Evolutionary conservation across 2,113 vertebrate species (phyloP).

Genomic region (Anoura caudifer): DNA sequence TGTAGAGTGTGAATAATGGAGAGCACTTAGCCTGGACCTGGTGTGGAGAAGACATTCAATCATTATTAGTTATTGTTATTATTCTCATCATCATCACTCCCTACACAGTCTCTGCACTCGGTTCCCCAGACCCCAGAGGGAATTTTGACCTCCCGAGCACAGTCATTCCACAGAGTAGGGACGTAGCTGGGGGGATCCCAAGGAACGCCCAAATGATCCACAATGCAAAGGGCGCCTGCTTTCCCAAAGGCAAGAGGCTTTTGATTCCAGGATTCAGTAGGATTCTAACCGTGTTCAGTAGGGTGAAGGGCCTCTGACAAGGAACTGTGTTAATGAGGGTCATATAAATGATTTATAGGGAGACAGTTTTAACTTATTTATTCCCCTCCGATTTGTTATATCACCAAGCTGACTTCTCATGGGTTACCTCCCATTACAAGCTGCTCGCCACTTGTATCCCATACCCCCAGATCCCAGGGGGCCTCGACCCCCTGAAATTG

Average conservation of each 20-base stretch:
- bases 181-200: neutral
- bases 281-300: no score
- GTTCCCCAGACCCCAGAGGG: neutral
- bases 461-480: neutral
- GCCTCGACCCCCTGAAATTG: neutral
- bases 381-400: neutral
- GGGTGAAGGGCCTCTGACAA: neutral
- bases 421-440: neutral
- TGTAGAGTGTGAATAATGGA: neutral
- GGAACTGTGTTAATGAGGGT: neutral
- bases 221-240: neutral
- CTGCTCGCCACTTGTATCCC: accelerated
- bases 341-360: no score
- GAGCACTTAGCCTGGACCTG: neutral
- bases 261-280: neutral
- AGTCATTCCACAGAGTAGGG: neutral
- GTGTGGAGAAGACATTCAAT: neutral
- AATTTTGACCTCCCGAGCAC: neutral
- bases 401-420: neutral
- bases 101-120: neutral
- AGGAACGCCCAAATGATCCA: neutral
- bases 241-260: neutral
- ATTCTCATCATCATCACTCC: neutral
- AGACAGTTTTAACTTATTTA: neutral
- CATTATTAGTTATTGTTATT: neutral